phyloP scores from a whole-genome alignment of 92 coral and sea anemone genomes.

The Parazoanthus atlanticus region DNA sequence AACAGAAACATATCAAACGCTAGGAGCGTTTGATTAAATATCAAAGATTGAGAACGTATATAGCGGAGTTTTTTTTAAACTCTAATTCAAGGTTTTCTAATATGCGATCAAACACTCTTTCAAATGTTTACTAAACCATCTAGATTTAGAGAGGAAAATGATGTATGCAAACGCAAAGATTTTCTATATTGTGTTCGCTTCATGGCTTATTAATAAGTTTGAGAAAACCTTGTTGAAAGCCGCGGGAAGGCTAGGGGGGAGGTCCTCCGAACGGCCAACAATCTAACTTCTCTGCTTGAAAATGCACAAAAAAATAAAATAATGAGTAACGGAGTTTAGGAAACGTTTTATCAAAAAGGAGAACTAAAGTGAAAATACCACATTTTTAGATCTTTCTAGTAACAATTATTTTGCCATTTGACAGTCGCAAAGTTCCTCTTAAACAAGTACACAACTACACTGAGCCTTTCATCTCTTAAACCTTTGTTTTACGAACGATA shows the following conservation, averaged over 20 bases:
- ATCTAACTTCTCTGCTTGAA: not conserved
- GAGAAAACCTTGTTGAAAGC: too few relatives aligned
- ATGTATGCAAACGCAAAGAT: not conserved
- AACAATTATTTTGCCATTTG: too few relatives aligned
- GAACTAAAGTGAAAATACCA: too few relatives aligned
- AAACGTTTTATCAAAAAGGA: not conserved
- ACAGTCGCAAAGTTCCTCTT: not conserved
- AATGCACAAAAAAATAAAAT: not conserved
- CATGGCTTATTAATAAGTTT: not conserved
- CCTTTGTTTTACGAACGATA: too few relatives aligned
- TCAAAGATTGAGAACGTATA: not conserved
- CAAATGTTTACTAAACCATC: not conserved
- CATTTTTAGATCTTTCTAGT: not conserved
- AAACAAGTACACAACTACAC: too few relatives aligned
- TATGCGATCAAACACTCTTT: not conserved
- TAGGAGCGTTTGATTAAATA: not conserved
- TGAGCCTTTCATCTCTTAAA: too few relatives aligned
- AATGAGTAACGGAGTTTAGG: too few relatives aligned
- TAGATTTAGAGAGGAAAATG: not conserved
- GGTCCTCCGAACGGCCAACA: not conserved
- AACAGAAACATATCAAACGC: not conserved
- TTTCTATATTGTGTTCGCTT: not conserved
- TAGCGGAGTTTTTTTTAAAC: too few relatives aligned
- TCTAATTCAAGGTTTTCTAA: too few relatives aligned
- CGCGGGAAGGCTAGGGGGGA: not conserved